Base-by-base conservation (phyloP, 2,888 invertebrate genomes). In the Melinaea menophilus region DNA sequence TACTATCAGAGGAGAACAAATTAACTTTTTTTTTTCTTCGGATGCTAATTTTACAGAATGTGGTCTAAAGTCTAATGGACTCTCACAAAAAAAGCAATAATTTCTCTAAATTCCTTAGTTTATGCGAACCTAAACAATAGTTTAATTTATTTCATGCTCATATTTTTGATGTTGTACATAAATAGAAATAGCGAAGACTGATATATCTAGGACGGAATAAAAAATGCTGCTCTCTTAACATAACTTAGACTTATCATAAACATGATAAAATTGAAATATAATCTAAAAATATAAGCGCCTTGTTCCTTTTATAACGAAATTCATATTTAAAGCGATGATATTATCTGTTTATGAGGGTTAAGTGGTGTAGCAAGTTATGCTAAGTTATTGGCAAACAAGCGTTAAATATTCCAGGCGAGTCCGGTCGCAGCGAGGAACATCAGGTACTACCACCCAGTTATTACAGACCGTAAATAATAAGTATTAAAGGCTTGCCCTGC, bases 391-490 rank as follows among this genome's bases (percentile, higher is more conserved):
- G 74, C 73, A 79, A 79, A 77, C 77, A 76, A 77, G 78, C 77
- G 76, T 80, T 85, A 84, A 85, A 82, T 86, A 87, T 86, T 85
- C 86, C 76, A 79, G 75, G 75, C 80, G 74, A 79, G 85, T 84
- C 75, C 78, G 75, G 72, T 71, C 76, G 76, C 70, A 72, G 74
- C 69, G 70, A 69, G 63, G 67, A 69, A 63, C 70, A 68, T 66
- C 72, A 72, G 73, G 71, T 71, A 69, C 69, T 66, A 64, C 51
- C 67, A 68, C 72, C 73, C 80, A 79, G 80, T 85, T 88, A 89
- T 88, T 87, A 88, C 79, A 77, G 80, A 74, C 77, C 88, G 83
- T 90, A 88, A 90, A 88, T 89, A 88, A 85, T 85, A 85, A 81
- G 81, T 80, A 86, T 84, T 85, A 85, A 82, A 85, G 80, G 81